These are phyloP conservation scores for Calonectris borealis DNA, from an alignment of 2,113 vertebrate species.

Conservation along the genomic window DNA sequence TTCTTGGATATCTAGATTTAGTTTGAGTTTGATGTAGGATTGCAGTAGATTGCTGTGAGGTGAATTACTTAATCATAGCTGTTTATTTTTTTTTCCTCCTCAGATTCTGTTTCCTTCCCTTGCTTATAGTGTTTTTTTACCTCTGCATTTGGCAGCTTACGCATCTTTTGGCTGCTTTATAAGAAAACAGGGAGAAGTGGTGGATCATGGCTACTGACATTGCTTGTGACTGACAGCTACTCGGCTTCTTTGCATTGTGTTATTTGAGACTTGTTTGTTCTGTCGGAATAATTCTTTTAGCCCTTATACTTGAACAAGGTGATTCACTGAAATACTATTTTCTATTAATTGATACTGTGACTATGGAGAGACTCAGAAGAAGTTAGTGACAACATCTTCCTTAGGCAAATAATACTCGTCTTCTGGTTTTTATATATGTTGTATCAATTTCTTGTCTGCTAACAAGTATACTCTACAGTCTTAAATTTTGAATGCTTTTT, in stretches of 20 bases:
- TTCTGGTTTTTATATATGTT: not conserved
- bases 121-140: not conserved
- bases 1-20: not conserved
- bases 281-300: not conserved
- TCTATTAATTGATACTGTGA: not conserved
- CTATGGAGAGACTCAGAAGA: not conserved
- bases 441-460: not conserved
- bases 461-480: not conserved
- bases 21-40: not conserved
- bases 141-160: not conserved
- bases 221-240: not conserved
- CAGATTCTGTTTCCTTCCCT: not conserved
- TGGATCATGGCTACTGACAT: not conserved
- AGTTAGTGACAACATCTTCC: not conserved
- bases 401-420: not conserved
- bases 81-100: rapidly evolving
- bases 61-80: not conserved
- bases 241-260: not conserved
- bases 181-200: not conserved
- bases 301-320: not conserved
- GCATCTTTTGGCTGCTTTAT: not conserved
- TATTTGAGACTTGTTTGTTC: not conserved
- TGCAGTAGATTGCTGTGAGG: not conserved
- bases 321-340: not conserved
- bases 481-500: not conserved